Percentiles rank a stretch among this genome's conserved stretches.
Evolutionary conservation across 2,113 vertebrate genomes (phyloP).

Genomic region (Apus apus): DNA sequence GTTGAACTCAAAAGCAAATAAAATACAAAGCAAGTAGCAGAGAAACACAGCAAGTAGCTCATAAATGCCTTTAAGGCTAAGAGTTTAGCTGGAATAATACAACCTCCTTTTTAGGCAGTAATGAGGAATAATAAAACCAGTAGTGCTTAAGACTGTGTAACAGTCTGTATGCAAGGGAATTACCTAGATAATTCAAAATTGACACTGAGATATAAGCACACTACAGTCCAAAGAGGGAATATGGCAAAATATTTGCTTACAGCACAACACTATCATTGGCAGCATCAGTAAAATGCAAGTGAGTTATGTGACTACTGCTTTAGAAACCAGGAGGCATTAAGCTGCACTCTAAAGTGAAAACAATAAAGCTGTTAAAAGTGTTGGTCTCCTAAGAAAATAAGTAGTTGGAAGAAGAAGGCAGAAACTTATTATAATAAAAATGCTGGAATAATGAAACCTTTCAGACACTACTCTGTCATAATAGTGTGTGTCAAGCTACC

Average conservation of each 20-base stretch:
- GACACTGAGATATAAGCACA: not conserved
- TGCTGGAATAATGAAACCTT: not conserved
- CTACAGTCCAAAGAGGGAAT: not conserved
- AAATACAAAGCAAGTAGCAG: not conserved
- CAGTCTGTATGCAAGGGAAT: not conserved
- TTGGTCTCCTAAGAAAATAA: not conserved
- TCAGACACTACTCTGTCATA: not conserved
- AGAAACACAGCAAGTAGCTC: not conserved
- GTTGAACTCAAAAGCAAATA: not conserved
- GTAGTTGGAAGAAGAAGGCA: not conserved
- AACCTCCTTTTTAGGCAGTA: not conserved
- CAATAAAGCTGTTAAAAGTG: slow-evolving; percentile 16
- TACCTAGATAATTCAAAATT: slow-evolving; percentile 9
- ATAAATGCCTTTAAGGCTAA: not conserved
- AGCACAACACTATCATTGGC: not conserved
- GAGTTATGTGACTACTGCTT: not conserved
- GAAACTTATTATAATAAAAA: slow-evolving; percentile 7
- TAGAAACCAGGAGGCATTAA: not conserved
- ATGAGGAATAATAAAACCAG: not conserved
- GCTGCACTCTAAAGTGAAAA: not conserved
- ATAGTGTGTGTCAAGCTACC: not conserved
- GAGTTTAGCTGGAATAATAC: not conserved
- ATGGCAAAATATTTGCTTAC: slow-evolving; percentile 9
- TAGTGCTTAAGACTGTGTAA: not conserved
- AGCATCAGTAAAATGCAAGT: slow-evolving; percentile 4